These are phyloP conservation scores for Brachionichthys hirsutus DNA, from an alignment of 2,113 vertebrate species.

Conservation along the genomic window DNA sequence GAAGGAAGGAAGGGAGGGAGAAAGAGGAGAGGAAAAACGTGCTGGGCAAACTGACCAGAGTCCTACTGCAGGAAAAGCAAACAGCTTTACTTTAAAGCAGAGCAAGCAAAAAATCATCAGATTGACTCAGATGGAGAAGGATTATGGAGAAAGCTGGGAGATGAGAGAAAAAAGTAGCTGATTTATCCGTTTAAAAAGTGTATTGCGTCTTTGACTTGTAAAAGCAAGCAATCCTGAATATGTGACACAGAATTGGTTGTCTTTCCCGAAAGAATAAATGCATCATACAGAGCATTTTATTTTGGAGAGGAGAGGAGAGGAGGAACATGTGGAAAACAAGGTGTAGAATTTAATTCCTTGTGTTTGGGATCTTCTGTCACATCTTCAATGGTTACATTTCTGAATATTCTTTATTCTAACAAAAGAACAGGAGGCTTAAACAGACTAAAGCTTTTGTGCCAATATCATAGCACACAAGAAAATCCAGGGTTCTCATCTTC, in stretches of 20 bases:
- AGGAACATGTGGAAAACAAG: neutral
- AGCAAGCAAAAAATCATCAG: slow-evolving; percentile 12
- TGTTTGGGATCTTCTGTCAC: no score
- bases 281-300: no score
- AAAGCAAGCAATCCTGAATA: neutral
- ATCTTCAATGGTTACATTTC: no score
- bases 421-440: no score
- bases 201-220: neutral
- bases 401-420: no score
- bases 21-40: slow-evolving; percentile 53
- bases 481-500: no score
- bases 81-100: slow-evolving; percentile 32
- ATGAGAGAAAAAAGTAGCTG: neutral
- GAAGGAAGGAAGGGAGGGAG: slow-evolving; percentile 64
- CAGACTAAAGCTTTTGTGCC: no score
- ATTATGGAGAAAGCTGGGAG: neutral
- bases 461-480: no score
- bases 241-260: neutral
- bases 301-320: neutral
- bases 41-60: slow-evolving; percentile 53
- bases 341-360: no score
- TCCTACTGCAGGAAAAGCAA: slow-evolving; percentile 40
- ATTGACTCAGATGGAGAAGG: no score
- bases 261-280: no score
- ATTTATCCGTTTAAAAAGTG: neutral